These are phyloP conservation scores for Bubo blakistoni DNA, from an alignment of 2,113 vertebrate species.

Conservation along the genomic window DNA sequence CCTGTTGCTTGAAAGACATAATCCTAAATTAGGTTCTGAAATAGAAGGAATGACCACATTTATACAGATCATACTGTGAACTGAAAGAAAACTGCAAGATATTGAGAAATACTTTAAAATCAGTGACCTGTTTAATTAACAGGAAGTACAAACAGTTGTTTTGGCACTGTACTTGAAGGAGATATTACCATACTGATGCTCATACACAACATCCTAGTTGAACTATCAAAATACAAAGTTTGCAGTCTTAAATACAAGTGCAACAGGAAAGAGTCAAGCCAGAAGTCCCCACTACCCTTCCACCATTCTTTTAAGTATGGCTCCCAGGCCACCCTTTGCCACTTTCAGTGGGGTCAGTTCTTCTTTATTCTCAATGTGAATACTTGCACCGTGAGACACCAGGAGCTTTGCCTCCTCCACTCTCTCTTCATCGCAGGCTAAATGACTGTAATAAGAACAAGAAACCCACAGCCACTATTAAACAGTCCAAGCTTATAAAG, in stretches of 20 bases:
- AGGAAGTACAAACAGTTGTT: background rate
- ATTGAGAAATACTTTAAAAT: background rate
- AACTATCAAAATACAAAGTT: background rate
- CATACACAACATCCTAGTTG: background rate
- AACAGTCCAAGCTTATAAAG: background rate
- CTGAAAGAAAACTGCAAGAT: background rate
- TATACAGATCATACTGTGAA: background rate
- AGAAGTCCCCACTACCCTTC: conserved; percentile 74
- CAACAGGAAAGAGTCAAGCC: background rate
- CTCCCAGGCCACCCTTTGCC: conserved; percentile 83
- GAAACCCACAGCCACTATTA: conserved; percentile 30
- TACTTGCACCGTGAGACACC: conserved; percentile 91
- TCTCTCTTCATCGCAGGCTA: conserved; percentile 95
- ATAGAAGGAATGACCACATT: background rate
- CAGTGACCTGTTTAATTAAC: background rate
- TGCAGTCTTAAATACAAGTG: background rate
- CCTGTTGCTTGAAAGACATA: background rate
- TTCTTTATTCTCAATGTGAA: conserved; percentile 97
- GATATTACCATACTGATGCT: background rate
- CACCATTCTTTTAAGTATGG: conserved; percentile 83
- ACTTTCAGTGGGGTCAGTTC: conserved; percentile 92
- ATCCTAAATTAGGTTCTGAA: background rate
- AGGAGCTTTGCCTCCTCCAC: conserved; percentile 92
- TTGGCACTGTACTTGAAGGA: conserved; percentile 12
- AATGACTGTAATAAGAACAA: conserved; percentile 81